Evolutionary conservation across 2,797 vertebrate genomes (phyloP), one percentile per base, ranked within the genome.

Genomic region (Enteromius mattozi): DNA sequence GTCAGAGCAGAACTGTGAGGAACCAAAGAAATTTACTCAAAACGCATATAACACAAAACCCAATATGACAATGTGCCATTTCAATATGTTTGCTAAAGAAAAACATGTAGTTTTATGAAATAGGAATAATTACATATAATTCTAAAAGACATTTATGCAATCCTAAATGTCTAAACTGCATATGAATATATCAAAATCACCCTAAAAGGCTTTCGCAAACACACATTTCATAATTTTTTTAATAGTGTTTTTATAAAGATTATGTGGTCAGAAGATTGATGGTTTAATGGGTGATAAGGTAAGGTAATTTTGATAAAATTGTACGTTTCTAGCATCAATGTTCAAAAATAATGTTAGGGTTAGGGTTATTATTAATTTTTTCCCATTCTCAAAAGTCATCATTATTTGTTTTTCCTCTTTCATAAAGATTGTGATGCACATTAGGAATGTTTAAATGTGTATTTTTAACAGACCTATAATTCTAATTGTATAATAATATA

Each of bases 1-100:
- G 90, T 92, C 74, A 78, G 71, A 81, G 75, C 19, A 78, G 16
- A 65, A 30, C 56, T 61, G 78, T 76, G 63, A 86, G 81, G 61
- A 72, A 63, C 51, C 45, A 37, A 49, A 76, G n/a, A 56, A 56
- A 68, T 24, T 30, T 47, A 72, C 77, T 24, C 21, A 30, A 42
- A 61, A 82, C 30, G 14, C 61, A 1, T 33, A 17, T 33, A 65
- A 40, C 27, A 37, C 47, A 68, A 65, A 80, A 51, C 6, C 35
- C 37, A 78, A 1, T 10, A n/a, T 21, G n/a, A 40, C 13, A 59
- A 59, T 70, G 42, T 8, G 17, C 27, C 14, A 65, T 6, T 12
- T 24, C 2, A 56, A 40, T 47, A 14, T 49, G 21, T 56, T 24
- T 37, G 4, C 14, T 24, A 33, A 51, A n/a, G 49, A 77, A 69